Evolutionary conservation across 37 sponge, comb jelly and placozoan species (phyloP).

Genomic region (Eunapius fragilis): DNA sequence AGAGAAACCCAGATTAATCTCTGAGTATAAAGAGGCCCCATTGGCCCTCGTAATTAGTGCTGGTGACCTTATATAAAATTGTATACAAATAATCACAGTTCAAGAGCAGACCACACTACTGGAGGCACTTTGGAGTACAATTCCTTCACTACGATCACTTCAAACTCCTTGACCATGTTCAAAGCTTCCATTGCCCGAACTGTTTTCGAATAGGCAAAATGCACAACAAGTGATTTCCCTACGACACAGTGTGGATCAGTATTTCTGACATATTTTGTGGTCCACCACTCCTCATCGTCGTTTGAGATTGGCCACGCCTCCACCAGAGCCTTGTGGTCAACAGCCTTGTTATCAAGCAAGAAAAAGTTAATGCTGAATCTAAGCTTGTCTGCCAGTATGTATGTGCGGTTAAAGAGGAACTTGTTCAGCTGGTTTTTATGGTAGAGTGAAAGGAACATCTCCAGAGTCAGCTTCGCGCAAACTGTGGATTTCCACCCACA

Average conservation of each 20-base stretch:
- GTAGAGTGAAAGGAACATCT: neutral
- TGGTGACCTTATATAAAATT: no score
- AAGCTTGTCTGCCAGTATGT: no score
- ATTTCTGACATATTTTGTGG: no score
- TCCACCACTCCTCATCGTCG: constrained; percentile 19
- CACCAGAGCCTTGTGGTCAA: neutral
- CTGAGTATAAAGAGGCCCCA: no score
- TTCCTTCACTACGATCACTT: neutral
- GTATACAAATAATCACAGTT: no score
- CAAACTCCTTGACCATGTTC: neutral
- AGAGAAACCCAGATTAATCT: no score
- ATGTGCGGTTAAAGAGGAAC: no score
- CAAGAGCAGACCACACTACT: no score
- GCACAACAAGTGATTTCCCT: constrained; percentile 1
- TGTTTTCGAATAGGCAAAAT: constrained; percentile 1
- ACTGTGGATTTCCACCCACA: neutral
- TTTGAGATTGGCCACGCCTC: neutral
- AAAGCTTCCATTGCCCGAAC: neutral
- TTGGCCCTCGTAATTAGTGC: no score
- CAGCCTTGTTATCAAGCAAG: neutral
- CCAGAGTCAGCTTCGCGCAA: neutral
- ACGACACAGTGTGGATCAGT: constrained; percentile 1
- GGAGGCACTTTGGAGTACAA: no score
- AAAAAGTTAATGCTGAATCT: no score
- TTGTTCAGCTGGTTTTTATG: neutral